These are phyloP conservation scores for Sebastes reedi DNA, from an alignment of 2,797 vertebrate species.

Conservation along the genomic window DNA sequence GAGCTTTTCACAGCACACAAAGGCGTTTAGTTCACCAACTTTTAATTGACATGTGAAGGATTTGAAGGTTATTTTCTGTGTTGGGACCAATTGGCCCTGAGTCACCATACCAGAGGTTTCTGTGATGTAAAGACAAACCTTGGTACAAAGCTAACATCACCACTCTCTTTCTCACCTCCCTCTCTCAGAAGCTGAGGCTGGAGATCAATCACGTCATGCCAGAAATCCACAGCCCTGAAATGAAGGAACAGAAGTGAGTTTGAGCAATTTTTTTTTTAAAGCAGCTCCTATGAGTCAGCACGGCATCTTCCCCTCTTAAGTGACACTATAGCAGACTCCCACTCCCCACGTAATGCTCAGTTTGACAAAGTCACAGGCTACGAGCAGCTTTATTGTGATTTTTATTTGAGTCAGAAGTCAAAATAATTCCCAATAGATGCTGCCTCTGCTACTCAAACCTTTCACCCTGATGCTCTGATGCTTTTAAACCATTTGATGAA, in stretches of 20 bases:
- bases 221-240: constrained; percentile 54
- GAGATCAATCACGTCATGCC: constrained; percentile 55
- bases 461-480: neutral
- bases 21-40: neutral
- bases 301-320: neutral
- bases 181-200: constrained; percentile 71
- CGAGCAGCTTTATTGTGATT: neutral
- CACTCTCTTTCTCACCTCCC: neutral
- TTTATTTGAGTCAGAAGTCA: neutral
- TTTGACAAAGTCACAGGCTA: neutral
- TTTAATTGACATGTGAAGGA: constrained; percentile 8
- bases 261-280: neutral
- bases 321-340: neutral
- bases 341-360: neutral
- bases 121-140: constrained; percentile 9
- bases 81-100: neutral
- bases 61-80: constrained; percentile 7
- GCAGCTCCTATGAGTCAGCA: constrained; percentile 15
- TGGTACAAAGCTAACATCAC: neutral
- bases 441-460: neutral
- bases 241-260: constrained; percentile 79
- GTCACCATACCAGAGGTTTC: neutral
- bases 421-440: neutral
- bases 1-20: constrained; percentile 11
- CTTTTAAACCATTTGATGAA: neutral